phyloP scores from a whole-genome alignment of 1,140 invertebrate genomes.

The Macrotrachela quadricornifera region DNA sequence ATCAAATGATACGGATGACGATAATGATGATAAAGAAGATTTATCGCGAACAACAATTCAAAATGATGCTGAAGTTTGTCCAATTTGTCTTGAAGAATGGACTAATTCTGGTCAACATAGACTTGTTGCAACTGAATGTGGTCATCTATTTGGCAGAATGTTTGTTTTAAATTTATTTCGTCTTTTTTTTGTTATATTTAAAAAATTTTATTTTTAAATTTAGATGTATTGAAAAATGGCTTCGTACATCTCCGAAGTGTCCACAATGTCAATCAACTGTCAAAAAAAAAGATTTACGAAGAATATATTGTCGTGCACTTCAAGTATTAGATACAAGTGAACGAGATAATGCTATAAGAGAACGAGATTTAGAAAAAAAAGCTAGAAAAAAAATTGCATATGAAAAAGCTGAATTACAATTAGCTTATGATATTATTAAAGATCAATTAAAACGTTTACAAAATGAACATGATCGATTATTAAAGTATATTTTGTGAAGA shows the following conservation, averaged over 20 bases:
- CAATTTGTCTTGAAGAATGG: constrained; percentile 67
- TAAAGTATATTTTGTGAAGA: too few relatives aligned
- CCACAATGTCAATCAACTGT: constrained; percentile 68
- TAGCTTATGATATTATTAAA: constrained; percentile 18
- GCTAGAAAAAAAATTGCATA: constrained; percentile 30
- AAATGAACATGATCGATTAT: too few relatives aligned
- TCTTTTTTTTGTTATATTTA: background rate
- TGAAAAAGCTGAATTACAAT: constrained; percentile 31
- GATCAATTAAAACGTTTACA: constrained; percentile 12
- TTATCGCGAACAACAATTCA: too few relatives aligned
- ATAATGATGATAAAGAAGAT: too few relatives aligned
- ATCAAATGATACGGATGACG: too few relatives aligned
- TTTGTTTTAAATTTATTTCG: constrained; percentile 4
- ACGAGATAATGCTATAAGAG: constrained; percentile 35
- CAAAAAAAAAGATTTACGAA: constrained; percentile 45
- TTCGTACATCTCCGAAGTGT: constrained; percentile 40
- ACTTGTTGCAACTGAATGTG: constrained; percentile 57
- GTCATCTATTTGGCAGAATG: constrained; percentile 61
- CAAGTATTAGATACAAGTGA: constrained; percentile 44
- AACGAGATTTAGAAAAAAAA: constrained; percentile 24
- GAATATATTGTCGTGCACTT: constrained; percentile 43
- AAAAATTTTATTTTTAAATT: background rate
- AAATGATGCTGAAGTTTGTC: constrained; percentile 32
- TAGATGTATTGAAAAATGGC: constrained; percentile 57
- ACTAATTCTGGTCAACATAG: constrained; percentile 61